phyloP scores from a whole-genome alignment of 1,140 invertebrate genomes.

The Hydropsyche tenuis region DNA sequence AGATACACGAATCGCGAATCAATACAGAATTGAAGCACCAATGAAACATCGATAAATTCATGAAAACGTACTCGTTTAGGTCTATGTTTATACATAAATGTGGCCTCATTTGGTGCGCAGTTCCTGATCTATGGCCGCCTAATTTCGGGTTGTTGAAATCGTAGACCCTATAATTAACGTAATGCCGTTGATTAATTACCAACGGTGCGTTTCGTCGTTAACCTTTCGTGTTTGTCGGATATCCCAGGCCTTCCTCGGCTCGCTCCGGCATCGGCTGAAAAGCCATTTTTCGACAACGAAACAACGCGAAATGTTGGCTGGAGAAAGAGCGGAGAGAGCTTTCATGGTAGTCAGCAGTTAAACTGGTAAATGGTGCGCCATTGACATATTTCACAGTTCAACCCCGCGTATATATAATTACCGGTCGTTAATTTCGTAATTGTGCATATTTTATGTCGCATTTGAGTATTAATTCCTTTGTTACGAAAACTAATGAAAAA shows the following conservation, averaged over 20 bases:
- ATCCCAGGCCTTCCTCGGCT: constrained; percentile 2
- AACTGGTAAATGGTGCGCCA: not conserved
- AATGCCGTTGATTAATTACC: constrained; percentile 50
- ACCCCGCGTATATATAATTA: constrained; percentile 1
- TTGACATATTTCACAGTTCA: constrained; percentile 22
- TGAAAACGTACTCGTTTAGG: not conserved
- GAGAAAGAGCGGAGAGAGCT: constrained; percentile 17
- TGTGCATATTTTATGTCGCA: not conserved
- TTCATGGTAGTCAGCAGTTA: constrained; percentile 44
- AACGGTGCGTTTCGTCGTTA: constrained; percentile 39
- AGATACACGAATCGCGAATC: not conserved
- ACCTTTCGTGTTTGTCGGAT: constrained; percentile 46
- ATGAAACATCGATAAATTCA: not conserved
- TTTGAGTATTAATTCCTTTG: not conserved
- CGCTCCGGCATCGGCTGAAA: not conserved
- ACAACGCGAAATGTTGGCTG: not conserved
- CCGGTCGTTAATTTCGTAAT: constrained; percentile 11
- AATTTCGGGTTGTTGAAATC: constrained; percentile 45
- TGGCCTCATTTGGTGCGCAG: constrained; percentile 5
- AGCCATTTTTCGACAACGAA: not conserved
- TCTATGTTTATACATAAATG: constrained; percentile 5
- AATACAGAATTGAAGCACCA: not conserved
- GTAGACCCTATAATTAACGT: constrained; percentile 48
- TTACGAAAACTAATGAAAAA: not conserved
- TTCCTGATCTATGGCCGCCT: constrained; percentile 18